These are phyloP conservation scores for Abscondita cerata DNA, from an alignment of 2,888 invertebrate genomes.

Conservation along the genomic window DNA sequence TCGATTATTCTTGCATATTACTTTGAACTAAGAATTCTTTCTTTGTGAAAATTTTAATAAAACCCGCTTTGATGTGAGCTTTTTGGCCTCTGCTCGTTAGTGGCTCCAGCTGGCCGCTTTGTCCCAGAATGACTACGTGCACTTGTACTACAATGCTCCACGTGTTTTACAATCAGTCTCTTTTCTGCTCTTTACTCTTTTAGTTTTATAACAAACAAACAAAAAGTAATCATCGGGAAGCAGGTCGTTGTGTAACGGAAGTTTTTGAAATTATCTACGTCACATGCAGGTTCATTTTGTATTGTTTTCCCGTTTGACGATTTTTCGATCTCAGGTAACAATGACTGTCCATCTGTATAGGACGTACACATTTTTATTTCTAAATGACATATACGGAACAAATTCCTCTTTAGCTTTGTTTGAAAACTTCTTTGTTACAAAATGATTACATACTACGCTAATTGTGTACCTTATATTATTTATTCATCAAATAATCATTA, in stretches of 20 bases:
- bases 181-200: slow-evolving; percentile 25
- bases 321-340: slow-evolving; percentile 30
- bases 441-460: no score
- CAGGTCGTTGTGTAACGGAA: slow-evolving; percentile 22
- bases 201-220: slow-evolving; percentile 29
- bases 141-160: slow-evolving; percentile 53
- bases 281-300: slow-evolving; percentile 27
- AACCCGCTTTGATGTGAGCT: slow-evolving; percentile 55
- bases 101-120: slow-evolving; percentile 54
- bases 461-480: no score
- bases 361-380: slow-evolving; percentile 27
- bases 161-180: slow-evolving; percentile 50
- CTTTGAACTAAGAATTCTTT: slow-evolving; percentile 45
- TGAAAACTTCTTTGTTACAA: no score
- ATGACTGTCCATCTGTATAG: slow-evolving; percentile 29
- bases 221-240: slow-evolving; percentile 30
- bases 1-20: slow-evolving; percentile 36
- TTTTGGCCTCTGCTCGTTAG: slow-evolving; percentile 53
- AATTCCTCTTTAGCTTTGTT: slow-evolving; percentile 12
- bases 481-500: no score
- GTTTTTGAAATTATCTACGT: slow-evolving; percentile 31
- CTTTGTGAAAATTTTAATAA: slow-evolving; percentile 53
- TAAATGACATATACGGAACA: slow-evolving; percentile 23
- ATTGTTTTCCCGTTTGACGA: slow-evolving; percentile 25
- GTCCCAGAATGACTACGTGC: slow-evolving; percentile 53